phyloP scores from a whole-genome alignment of 2,888 invertebrate species.

The Clusia tigrina region DNA sequence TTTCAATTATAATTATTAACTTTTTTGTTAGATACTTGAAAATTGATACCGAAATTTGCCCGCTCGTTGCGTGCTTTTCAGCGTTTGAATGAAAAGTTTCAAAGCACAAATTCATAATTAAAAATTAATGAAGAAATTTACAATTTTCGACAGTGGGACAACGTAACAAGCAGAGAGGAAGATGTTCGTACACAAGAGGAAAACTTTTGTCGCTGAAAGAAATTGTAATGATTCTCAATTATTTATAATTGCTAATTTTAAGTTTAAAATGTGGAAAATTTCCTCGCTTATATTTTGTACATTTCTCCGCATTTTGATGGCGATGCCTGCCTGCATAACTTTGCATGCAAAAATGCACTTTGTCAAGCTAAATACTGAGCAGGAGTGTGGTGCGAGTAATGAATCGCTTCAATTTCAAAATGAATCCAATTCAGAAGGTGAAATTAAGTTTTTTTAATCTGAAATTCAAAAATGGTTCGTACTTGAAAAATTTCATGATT shows the following conservation, averaged over 20 bases:
- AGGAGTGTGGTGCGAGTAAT: too few relatives aligned
- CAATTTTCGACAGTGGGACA: constrained; percentile 26
- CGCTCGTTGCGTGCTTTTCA: constrained; percentile 28
- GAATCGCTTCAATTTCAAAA: too few relatives aligned
- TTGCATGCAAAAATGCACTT: too few relatives aligned
- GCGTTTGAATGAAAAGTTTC: constrained; percentile 36
- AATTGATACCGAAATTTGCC: constrained; percentile 8
- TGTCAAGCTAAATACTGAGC: too few relatives aligned
- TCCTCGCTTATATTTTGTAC: too few relatives aligned
- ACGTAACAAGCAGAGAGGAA: not conserved
- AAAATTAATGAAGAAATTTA: constrained; percentile 48
- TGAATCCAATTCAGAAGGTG: too few relatives aligned
- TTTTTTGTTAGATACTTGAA: constrained; percentile 4
- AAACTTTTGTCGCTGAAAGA: not conserved
- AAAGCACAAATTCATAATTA: constrained; percentile 49
- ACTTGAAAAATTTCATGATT: too few relatives aligned
- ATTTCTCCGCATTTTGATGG: too few relatives aligned
- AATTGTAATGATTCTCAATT: constrained; percentile 23
- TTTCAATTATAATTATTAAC: not conserved
- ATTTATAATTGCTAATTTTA: constrained; percentile 21
- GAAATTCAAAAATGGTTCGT: too few relatives aligned
- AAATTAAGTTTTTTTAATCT: too few relatives aligned
- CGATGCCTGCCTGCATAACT: too few relatives aligned
- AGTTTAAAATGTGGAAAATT: constrained; percentile 16
- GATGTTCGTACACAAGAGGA: not conserved